These are phyloP conservation scores for Turdus rufiventris DNA, from an alignment of 2,113 vertebrate species.

Conservation along the genomic window DNA sequence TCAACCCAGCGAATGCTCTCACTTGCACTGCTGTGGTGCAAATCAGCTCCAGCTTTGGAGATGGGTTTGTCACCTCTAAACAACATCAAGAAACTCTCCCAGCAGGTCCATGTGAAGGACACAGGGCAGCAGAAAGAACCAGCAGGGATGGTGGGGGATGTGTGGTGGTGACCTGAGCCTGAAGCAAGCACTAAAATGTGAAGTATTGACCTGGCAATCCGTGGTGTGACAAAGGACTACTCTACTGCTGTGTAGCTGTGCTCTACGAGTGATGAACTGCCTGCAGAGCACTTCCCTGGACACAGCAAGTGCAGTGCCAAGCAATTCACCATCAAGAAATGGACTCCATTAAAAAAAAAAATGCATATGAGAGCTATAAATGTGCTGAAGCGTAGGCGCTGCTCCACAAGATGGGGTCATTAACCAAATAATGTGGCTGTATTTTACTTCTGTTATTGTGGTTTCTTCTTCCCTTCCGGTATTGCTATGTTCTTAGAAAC, in stretches of 20 bases:
- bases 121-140: accelerated
- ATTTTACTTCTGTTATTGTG: background rate
- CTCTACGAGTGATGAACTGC: accelerated
- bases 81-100: background rate
- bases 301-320: background rate
- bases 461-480: background rate
- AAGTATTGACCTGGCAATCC: background rate
- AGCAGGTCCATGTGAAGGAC: background rate
- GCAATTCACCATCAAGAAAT: background rate
- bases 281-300: background rate
- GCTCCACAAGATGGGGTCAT: background rate
- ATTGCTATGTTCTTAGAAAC: background rate
- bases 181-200: background rate
- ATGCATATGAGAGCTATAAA: background rate
- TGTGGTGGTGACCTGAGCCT: background rate
- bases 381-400: background rate
- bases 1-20: accelerated
- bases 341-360: background rate
- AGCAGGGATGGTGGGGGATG: accelerated
- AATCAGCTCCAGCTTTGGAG: background rate
- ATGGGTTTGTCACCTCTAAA: accelerated
- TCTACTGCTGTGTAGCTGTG: accelerated
- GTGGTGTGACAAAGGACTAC: background rate
- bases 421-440: background rate
- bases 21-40: accelerated